Evolutionary conservation across 2,888 invertebrate species (phyloP).

Genomic region (Drosophila demipolita): DNA sequence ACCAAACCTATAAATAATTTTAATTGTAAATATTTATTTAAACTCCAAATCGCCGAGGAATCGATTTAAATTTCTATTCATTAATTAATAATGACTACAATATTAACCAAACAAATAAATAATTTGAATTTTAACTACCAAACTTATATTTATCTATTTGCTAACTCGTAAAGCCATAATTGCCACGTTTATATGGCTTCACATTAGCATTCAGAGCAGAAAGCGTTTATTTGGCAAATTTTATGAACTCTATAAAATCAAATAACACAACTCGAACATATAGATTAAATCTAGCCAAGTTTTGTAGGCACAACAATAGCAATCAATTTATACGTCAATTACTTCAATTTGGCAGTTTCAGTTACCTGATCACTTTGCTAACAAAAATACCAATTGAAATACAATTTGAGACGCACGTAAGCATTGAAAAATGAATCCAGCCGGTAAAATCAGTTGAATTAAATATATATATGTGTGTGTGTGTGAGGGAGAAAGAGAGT

Average conservation of each 20-base stretch:
- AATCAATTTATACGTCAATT: conserved; percentile 43
- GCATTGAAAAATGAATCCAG: conserved; percentile 19
- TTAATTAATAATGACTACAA: neutral
- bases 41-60: neutral
- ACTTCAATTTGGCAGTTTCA: conserved; percentile 18
- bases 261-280: conserved; percentile 7
- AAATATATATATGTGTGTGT: conserved; percentile 3
- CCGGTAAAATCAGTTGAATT: conserved; percentile 16
- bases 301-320: conserved; percentile 13
- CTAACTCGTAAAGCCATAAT: neutral
- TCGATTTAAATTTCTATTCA: neutral
- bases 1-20: too few relatives aligned
- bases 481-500: conserved; percentile 8
- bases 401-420: conserved; percentile 50
- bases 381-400: conserved; percentile 36
- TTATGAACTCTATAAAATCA: neutral
- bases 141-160: neutral
- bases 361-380: conserved; percentile 35
- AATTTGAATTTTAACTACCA: neutral
- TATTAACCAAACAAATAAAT: neutral
- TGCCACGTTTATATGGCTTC: neutral
- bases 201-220: neutral
- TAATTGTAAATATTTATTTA: too few relatives aligned
- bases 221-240: neutral
- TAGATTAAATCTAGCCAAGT: neutral